phyloP scores from a whole-genome alignment of 1,140 invertebrate species.

The Brachionus sp. region DNA sequence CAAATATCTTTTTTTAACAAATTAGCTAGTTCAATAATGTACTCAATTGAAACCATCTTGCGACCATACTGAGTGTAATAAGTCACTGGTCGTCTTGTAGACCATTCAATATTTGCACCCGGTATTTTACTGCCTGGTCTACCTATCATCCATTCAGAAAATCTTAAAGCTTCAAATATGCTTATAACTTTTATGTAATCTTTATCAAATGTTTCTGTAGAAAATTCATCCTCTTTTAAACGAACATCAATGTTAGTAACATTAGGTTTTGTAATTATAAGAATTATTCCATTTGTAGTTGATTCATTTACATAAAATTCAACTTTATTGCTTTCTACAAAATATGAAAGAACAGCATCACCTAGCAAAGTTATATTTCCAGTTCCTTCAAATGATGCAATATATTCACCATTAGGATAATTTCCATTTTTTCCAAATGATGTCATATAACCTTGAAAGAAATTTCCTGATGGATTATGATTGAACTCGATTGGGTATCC shows the following conservation, averaged over 20 bases:
- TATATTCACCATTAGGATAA: slow-evolving; percentile 5
- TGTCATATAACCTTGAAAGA: not conserved
- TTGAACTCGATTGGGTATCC: slow-evolving; percentile 13
- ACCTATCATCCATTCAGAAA: not conserved
- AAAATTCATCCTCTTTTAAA: not conserved
- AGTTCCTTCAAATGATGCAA: not conserved
- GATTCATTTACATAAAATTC: slow-evolving; percentile 2
- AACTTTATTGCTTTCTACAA: not conserved
- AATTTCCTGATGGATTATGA: not conserved
- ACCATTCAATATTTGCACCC: slow-evolving; percentile 48
- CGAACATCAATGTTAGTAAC: not conserved
- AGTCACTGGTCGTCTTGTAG: slow-evolving; percentile 31
- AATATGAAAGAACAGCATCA: not conserved
- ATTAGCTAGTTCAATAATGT: slow-evolving; percentile 49
- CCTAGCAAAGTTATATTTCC: slow-evolving; percentile 20
- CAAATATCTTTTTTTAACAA: slow-evolving; percentile 49
- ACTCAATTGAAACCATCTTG: slow-evolving; percentile 49
- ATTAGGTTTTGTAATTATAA: slow-evolving; percentile 23
- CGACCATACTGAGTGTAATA: slow-evolving; percentile 49
- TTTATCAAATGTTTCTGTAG: not conserved
- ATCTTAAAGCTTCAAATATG: not conserved
- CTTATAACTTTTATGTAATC: not conserved
- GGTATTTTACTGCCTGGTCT: not conserved
- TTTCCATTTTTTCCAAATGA: not conserved
- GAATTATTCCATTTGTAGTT: slow-evolving; percentile 1